phyloP scores from a whole-genome alignment of 2,113 vertebrate genomes.

The Acrocephalus kingi region DNA sequence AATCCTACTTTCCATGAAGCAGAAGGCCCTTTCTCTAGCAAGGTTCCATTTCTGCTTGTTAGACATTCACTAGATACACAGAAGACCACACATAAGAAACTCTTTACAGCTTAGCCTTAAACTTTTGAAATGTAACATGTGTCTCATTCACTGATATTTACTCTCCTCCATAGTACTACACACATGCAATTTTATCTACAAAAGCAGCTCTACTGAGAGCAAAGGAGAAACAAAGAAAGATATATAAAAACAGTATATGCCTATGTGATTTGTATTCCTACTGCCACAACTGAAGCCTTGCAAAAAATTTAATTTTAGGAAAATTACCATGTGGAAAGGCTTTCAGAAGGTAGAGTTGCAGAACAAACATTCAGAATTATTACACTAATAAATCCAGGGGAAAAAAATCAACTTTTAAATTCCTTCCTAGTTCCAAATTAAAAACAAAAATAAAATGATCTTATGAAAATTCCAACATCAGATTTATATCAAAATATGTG shows the following conservation, averaged over 20 bases:
- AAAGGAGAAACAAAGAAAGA: neutral
- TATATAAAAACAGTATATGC: neutral
- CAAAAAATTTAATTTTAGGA: neutral
- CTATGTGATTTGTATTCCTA: neutral
- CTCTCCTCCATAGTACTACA: neutral
- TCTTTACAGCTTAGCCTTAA: neutral
- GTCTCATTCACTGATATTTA: neutral
- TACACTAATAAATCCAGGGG: neutral
- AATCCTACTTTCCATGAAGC: neutral
- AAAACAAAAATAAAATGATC: neutral
- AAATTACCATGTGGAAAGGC: neutral
- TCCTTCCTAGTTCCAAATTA: neutral
- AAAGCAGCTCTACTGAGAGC: neutral
- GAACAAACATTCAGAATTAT: neutral
- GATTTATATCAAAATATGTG: neutral
- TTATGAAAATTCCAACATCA: neutral
- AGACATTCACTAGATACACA: neutral
- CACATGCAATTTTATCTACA: neutral
- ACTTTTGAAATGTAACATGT: neutral
- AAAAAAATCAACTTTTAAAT: neutral
- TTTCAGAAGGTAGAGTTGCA: neutral
- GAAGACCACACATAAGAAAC: neutral
- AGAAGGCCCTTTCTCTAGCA: neutral
- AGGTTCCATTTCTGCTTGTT: neutral
- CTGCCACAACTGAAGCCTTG: neutral